Percentiles rank a stretch among this genome's conserved stretches.
These are phyloP conservation scores for Lasioglossum calceatum DNA, from an alignment of 2,888 invertebrate genomes.

Conservation along the genomic window DNA sequence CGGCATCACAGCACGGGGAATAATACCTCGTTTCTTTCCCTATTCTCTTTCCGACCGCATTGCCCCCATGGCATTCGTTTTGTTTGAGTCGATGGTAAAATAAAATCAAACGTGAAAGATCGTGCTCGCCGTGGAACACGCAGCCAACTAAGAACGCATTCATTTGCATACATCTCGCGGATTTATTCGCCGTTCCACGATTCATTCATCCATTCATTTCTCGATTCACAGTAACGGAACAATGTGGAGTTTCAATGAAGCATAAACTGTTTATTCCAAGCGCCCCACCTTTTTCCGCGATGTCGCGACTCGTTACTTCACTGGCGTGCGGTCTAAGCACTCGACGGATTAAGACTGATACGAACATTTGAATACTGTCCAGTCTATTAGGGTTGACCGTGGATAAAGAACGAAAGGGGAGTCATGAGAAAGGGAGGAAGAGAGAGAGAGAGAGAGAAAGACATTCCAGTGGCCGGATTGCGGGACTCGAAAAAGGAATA, in stretches of 20 bases:
- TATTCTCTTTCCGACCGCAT: neutral
- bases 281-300: neutral
- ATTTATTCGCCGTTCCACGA: neutral
- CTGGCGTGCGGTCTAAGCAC: neutral
- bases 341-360: neutral
- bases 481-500: neutral
- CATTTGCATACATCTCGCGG: neutral
- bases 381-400: neutral
- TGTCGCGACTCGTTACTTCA: neutral
- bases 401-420: neutral
- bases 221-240: neutral
- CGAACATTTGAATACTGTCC: conserved; percentile 1
- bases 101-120: neutral
- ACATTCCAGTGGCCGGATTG: neutral
- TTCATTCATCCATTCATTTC: neutral
- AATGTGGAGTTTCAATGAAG: neutral
- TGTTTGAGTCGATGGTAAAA: neutral
- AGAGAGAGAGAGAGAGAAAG: neutral
- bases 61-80: neutral
- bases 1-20: neutral
- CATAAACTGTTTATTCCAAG: neutral
- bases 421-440: neutral
- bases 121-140: neutral
- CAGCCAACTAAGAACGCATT: neutral
- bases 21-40: neutral